Evolutionary conservation across 2,888 invertebrate genomes (phyloP).

Genomic region (Idaea aversata): DNA sequence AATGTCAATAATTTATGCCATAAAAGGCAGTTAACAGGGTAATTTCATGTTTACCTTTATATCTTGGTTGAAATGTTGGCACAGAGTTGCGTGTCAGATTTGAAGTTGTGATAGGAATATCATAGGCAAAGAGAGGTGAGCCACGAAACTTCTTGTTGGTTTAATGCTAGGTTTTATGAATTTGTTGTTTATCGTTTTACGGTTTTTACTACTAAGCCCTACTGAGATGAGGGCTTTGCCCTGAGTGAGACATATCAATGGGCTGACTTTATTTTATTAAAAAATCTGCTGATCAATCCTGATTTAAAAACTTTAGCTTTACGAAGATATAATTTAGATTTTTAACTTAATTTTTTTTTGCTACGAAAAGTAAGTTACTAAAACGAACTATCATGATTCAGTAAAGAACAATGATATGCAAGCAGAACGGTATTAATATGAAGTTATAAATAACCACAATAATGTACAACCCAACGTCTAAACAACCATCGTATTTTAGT

Average conservation of each 20-base stretch:
- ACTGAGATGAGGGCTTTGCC: no score
- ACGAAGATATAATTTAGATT: no score
- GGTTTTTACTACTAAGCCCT: no score
- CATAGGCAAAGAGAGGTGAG: slow-evolving; percentile 11
- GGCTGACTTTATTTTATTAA: no score
- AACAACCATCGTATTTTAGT: not conserved
- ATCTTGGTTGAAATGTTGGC: slow-evolving; percentile 25
- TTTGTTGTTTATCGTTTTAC: no score
- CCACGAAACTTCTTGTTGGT: slow-evolving; percentile 9
- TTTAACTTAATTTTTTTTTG: no score
- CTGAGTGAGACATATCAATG: no score
- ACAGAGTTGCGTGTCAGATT: slow-evolving; percentile 28
- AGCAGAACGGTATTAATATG: not conserved
- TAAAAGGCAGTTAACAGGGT: slow-evolving; percentile 26
- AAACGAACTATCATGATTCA: no score
- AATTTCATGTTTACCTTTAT: slow-evolving; percentile 27
- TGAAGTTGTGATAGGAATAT: slow-evolving; percentile 24
- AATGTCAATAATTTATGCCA: slow-evolving; percentile 7
- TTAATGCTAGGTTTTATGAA: slow-evolving; percentile 6
- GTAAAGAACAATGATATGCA: no score
- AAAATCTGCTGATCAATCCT: no score
- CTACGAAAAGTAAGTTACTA: no score
- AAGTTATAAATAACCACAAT: slow-evolving; percentile 2
- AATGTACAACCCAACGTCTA: not conserved
- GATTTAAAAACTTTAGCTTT: no score